Base-by-base conservation (phyloP, 1,140 invertebrate genomes). In the Thaumetopoea pityocampa region DNA sequence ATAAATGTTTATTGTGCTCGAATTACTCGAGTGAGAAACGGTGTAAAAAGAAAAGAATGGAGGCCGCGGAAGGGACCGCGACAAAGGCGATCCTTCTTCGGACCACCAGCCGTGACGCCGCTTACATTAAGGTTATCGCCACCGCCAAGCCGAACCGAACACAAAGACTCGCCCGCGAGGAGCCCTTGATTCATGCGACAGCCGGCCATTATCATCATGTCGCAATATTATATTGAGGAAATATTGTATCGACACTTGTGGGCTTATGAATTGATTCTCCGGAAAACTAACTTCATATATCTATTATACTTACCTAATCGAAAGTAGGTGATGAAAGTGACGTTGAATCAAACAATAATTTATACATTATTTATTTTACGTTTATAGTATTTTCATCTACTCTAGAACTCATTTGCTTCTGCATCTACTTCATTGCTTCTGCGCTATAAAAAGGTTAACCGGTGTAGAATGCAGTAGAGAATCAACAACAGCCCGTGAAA, bases 61-160 rank as follows among this genome's bases (percentile, higher is more conserved):
- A 53, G 62, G 60, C 67, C 56, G 50, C 64, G 71, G 73, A 80
- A 78, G 69, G 73, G 73, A 73, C 76, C 54, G 54, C 67, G 68
- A 82, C 78, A 82, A 83, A 77, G 66, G 73, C 73, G 61, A 80
- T 82, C 78, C 72, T 78, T 82, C 73, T 80, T 67, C 65, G 71
- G 72, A 77, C 74, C 74, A 69, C 65, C 74, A 76, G 67, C 76
- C 76, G 73, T 83, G 79, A 71, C 73, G 67, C 38, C 71, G 78
- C 78, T 78, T 83, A 83, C 78, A 83, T 83, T 83, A 83, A 72
- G 73, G 78, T 78, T 83, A 83, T 83, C 78, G 67, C 67, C 67
- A 74, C 67, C 67, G 67, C n/a, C n/a, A n/a, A n/a, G 65, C 76
- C 78, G 76, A 82, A 79, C 74, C 60, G 70, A 82, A 78, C 65